Conservation (phyloP, 92 coral and sea anemone genomes). For the Desmophyllum pertusum region DNA sequence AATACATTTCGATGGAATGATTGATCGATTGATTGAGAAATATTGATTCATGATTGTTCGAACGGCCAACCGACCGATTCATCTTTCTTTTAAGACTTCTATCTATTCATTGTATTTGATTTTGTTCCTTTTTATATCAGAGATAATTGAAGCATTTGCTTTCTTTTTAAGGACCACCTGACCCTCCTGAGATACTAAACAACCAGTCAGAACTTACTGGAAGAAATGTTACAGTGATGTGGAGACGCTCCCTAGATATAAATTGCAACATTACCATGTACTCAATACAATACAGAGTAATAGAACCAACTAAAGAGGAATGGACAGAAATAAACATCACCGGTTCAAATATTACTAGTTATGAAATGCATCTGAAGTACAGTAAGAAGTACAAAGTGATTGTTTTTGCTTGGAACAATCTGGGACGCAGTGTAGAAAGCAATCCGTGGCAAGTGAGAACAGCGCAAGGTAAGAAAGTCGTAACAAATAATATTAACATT, state of each 20-base stretch:
- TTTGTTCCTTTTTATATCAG: too few relatives aligned
- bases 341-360: not conserved
- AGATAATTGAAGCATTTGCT: too few relatives aligned
- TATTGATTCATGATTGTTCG: too few relatives aligned
- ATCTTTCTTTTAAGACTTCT: too few relatives aligned
- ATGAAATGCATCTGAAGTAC: not conserved
- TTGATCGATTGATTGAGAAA: too few relatives aligned
- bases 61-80: too few relatives aligned
- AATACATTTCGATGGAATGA: too few relatives aligned
- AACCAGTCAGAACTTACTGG: not conserved
- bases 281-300: not conserved
- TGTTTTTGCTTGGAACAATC: conserved; percentile 3
- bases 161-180: conserved; percentile 10
- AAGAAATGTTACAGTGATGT: conserved; percentile 1
- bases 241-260: not conserved
- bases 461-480: conserved; percentile 13
- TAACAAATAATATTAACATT: too few relatives aligned
- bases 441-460: not conserved
- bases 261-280: conserved; percentile 4
- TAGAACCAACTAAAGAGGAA: not conserved
- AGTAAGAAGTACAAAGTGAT: not conserved
- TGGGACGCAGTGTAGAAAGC: not conserved
- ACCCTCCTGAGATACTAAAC: not conserved
- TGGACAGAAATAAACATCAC: not conserved
- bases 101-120: too few relatives aligned